phyloP scores from a whole-genome alignment of 2,113 vertebrate species.

The Clupea harengus region DNA sequence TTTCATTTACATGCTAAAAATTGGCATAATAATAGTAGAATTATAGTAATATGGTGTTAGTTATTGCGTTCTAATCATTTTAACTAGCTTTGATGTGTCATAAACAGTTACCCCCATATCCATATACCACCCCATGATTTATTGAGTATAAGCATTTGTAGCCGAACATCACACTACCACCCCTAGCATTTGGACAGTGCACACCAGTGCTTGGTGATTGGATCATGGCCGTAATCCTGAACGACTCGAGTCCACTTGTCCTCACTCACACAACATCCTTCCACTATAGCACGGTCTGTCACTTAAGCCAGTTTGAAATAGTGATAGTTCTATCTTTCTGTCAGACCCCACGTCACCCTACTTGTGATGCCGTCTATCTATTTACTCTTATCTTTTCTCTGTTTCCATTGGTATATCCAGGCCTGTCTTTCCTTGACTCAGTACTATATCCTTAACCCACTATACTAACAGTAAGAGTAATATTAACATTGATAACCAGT shows the following conservation, averaged over 20 bases:
- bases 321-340: slow-evolving; percentile 26
- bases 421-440: slow-evolving; percentile 57
- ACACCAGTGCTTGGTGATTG: not conserved
- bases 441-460: slow-evolving; percentile 60
- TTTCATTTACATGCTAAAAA: slow-evolving; percentile 2
- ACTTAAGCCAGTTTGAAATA: slow-evolving; percentile 9
- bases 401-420: slow-evolving; percentile 57
- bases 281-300: slow-evolving; percentile 16
- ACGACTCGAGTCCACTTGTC: slow-evolving; percentile 12
- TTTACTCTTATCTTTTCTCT: slow-evolving; percentile 27
- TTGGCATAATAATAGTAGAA: not conserved
- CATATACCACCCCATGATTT: not conserved
- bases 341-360: slow-evolving; percentile 13
- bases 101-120: not conserved
- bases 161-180: not conserved
- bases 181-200: not conserved
- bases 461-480: slow-evolving; percentile 75
- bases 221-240: slow-evolving; percentile 1
- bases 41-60: slow-evolving; percentile 5
- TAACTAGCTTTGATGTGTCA: not conserved
- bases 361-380: slow-evolving; percentile 4
- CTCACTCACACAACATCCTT: slow-evolving; percentile 39
- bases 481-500: slow-evolving; percentile 76
- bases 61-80: slow-evolving; percentile 6
- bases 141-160: not conserved